Base-by-base conservation (phyloP, 2,113 vertebrate genomes). In the Indicator maculatus region DNA sequence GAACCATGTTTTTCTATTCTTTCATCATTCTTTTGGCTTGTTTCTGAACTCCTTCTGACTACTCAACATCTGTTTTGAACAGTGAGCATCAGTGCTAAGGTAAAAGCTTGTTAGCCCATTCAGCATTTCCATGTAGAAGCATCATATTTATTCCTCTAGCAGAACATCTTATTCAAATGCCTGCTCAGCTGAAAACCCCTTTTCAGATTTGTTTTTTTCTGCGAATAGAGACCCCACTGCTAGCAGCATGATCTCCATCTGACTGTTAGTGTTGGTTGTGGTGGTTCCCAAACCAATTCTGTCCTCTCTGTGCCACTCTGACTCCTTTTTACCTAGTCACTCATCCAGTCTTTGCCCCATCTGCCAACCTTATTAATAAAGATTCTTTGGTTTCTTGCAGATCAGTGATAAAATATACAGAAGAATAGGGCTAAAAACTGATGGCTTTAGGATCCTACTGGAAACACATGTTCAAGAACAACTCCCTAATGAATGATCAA, bases 171-270 rank as follows among this genome's bases (percentile, higher is more conserved):
- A 39, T 18, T 59, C 10, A 78, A 87, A 44, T 44, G 23, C 11
- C 26, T 8, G 10, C n/a, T 82, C 33, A 89, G 21, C 21, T 71
- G 16, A 20, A 47, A 47, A 53, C 9, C 16, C 23, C 39, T 78
- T 81, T 59, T 41, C 27, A n/a, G 55, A 61, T 56, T 53, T 69
- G 6, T 17, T 27, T 61, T 60, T 39, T 71, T 28, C 33, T 1
- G 2, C 79, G 47, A 64, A 38, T 31, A 38, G 31, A 64, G 30
- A 12, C 12, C 44, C 6, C n/a, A 36, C 31, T 61, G 13, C 52
- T 12, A 33, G 6, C 30, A 53, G 31, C 0, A 0, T 72, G 38
- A 10, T 67, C 28, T 89, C 69, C 0, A 0, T 52, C 59, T 89
- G 66, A 16, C 41, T 71, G 20, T 26, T 44, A 33, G 30, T 45